phyloP scores from a whole-genome alignment of 2,888 invertebrate genomes.

The Drosophila meridiana region DNA sequence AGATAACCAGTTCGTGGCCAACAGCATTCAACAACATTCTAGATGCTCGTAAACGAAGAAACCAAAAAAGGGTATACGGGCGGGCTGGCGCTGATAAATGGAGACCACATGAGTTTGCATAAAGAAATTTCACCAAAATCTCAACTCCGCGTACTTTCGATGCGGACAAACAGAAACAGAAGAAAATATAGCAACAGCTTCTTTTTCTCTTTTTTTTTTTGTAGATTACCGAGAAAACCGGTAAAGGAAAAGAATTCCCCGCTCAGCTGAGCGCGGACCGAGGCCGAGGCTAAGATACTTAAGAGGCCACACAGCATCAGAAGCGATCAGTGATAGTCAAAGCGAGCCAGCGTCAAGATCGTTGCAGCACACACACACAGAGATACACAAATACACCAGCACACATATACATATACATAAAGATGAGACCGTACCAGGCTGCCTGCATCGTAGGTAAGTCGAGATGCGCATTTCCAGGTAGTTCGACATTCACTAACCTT shows the following conservation, averaged over 20 bases:
- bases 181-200: constrained; percentile 29
- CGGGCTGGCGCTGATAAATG: constrained; percentile 44
- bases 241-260: constrained; percentile 68
- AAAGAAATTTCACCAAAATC: constrained; percentile 68
- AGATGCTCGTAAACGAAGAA: constrained; percentile 44
- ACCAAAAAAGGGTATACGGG: constrained; percentile 39
- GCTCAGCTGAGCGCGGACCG: not conserved
- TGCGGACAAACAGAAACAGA: constrained; percentile 47
- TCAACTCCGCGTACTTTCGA: constrained; percentile 62
- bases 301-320: constrained; percentile 49
- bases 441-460: constrained; percentile 62
- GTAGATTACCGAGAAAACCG: constrained; percentile 66
- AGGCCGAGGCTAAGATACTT: constrained; percentile 40
- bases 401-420: not conserved
- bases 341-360: constrained; percentile 62
- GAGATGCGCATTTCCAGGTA: constrained; percentile 1
- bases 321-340: constrained; percentile 63
- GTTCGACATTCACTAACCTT: not conserved
- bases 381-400: not conserved
- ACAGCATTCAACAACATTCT: constrained; percentile 55
- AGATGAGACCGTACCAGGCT: constrained; percentile 59
- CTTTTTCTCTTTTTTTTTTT: not conserved
- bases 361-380: constrained; percentile 1
- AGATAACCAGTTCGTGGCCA: constrained; percentile 66
- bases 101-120: constrained; percentile 70